A percentile compares a stretch with the other conserved stretches of the same genome.
Conservation (phyloP, 2,113 vertebrate genomes). For the Pterocles gutturalis region DNA sequence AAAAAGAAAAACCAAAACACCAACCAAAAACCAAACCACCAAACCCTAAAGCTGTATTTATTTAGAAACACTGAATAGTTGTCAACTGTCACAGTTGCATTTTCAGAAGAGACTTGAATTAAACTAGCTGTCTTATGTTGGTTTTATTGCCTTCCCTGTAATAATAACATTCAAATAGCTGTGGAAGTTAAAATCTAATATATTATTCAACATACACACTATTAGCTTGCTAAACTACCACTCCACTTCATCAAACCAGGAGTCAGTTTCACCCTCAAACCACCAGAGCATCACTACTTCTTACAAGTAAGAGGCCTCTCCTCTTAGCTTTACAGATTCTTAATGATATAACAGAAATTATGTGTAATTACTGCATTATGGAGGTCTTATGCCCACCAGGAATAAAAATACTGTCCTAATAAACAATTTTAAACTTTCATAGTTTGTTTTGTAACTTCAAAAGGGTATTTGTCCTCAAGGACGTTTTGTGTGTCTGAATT, state of each 20-base stretch:
- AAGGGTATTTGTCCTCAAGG: not conserved
- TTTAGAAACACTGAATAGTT: not conserved
- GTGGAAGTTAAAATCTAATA: not conserved
- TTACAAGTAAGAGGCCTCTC: not conserved
- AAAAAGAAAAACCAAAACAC: not conserved
- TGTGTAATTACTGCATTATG: not conserved
- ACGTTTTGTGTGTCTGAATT: not conserved
- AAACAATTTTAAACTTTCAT: not conserved
- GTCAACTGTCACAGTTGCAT: not conserved
- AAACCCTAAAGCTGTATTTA: not conserved
- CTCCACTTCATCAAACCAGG: not conserved
- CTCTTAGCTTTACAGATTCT: not conserved
- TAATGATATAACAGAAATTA: not conserved
- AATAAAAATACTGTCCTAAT: not conserved
- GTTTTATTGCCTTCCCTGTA: not conserved
- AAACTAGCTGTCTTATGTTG: not conserved
- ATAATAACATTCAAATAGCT: not conserved
- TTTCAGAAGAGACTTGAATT: not conserved
- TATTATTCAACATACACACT: not conserved
- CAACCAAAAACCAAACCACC: too few species aligned
- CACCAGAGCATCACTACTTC: not conserved
- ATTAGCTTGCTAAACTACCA: not conserved
- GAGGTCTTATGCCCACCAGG: not conserved
- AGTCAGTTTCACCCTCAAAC: not conserved
- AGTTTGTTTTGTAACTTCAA: not conserved